Evolutionary conservation across 2,113 vertebrate genomes (phyloP), one percentile per base, ranked within the genome.

Genomic region (Engystomops pustulosus): DNA sequence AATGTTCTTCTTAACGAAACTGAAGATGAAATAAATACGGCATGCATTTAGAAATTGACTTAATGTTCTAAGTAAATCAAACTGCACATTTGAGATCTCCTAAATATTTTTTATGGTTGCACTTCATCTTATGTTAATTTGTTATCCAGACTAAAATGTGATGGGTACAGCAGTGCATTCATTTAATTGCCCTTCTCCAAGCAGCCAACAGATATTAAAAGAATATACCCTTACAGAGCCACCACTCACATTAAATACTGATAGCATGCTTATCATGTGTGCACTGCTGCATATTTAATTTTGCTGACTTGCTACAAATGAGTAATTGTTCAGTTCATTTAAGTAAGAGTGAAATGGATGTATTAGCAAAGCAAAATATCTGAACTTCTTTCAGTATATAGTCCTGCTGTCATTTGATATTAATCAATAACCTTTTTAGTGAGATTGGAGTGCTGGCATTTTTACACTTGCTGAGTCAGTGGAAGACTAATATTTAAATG

Each of bases 361-460:
- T 78, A 85, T 85, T 79, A 85, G 83, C 83, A 79, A 69, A 79
- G 47, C 65, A 70, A 78, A 79, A 68, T 77, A 84, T 77, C 72
- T 79, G 36, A 27, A 77, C 74, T 78, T 58, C 75, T 79, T 85
- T 85, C 83, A 85, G 62, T 79, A 36, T 70, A 79, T 85, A 53
- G 83, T 85, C 60, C 75, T 79, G 74, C 65, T 85, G 83, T 85
- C 83, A 85, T 85, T 79, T 85, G 83, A 85, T 85, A 85, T 85
- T 85, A 85, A 85, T 85, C 83, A 85, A 85, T 85, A 85, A 85
- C 74, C 83, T 79, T 85, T 85, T 85, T 85, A 85, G 83, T 70
- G 62, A 85, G 83, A 85, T 85, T 85, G 74, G 83, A 85, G 83
- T 85, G 74, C 74, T 85, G 83, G 75, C 83, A 85, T 85, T 85